phyloP scores from a whole-genome alignment of 1,140 invertebrate genomes.

The Apis cerana region DNA sequence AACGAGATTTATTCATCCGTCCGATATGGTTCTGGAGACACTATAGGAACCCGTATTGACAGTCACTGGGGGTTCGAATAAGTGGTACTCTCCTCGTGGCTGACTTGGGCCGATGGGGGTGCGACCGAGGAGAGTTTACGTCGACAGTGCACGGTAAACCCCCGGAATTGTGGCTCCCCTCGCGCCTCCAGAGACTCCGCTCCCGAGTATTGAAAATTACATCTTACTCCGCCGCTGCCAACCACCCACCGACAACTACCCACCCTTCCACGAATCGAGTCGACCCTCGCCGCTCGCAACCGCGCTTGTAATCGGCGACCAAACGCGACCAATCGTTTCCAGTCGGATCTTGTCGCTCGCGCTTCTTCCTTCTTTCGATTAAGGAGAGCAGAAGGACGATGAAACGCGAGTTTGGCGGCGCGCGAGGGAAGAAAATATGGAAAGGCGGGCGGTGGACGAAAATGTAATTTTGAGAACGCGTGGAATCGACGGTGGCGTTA shows the following conservation, averaged over 20 bases:
- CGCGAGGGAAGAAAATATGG: slow-evolving; percentile 52
- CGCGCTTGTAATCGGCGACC: slow-evolving; percentile 67
- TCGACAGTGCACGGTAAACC: slow-evolving; percentile 78
- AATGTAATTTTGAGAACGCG: slow-evolving; percentile 52
- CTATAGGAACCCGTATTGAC: slow-evolving; percentile 65
- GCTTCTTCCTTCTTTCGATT: background rate
- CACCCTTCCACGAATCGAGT: slow-evolving; percentile 52
- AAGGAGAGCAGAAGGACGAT: no score
- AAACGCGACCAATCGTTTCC: slow-evolving; percentile 41
- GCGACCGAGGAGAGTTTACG: slow-evolving; percentile 79
- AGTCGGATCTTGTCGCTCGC: background rate
- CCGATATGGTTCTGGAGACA: slow-evolving; percentile 53
- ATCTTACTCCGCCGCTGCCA: slow-evolving; percentile 72
- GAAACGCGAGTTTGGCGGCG: slow-evolving; percentile 1
- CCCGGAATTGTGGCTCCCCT: slow-evolving; percentile 76
- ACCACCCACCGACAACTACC: slow-evolving; percentile 37
- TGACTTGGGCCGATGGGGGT: slow-evolving; percentile 71
- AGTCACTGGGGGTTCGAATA: slow-evolving; percentile 72
- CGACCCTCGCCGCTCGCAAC: slow-evolving; percentile 31
- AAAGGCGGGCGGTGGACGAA: slow-evolving; percentile 44
- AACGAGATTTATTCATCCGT: slow-evolving; percentile 62
- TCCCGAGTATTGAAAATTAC: slow-evolving; percentile 79
- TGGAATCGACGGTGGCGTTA: slow-evolving; percentile 43
- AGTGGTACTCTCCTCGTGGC: slow-evolving; percentile 71
- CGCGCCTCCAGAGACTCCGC: slow-evolving; percentile 75